A percentile compares a stretch with the other conserved stretches of the same genome.
Evolutionary conservation across 2,888 invertebrate species (phyloP).

Genomic region (Lagria hirta): DNA sequence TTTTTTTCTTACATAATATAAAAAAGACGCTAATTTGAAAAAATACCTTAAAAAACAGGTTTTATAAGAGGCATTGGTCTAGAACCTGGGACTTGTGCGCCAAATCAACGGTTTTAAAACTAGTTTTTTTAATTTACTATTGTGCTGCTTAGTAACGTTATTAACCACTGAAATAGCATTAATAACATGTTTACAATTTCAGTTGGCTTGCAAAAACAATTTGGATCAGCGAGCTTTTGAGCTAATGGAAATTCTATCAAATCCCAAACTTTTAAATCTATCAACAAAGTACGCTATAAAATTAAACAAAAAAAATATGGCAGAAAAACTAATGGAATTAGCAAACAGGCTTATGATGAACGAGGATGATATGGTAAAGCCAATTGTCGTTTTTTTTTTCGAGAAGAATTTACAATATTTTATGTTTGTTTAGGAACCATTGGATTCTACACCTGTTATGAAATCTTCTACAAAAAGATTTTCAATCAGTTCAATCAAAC

Average conservation of each 20-base stretch:
- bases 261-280: constrained; percentile 74
- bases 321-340: constrained; percentile 66
- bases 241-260: constrained; percentile 78
- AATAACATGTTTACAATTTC: constrained; percentile 48
- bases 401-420: too few relatives aligned
- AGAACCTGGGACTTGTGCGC: too few relatives aligned
- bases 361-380: too few relatives aligned
- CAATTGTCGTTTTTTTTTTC: too few relatives aligned
- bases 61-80: too few relatives aligned
- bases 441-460: neutral
- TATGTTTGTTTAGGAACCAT: too few relatives aligned
- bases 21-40: constrained; percentile 1
- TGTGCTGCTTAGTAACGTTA: too few relatives aligned
- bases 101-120: too few relatives aligned
- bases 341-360: constrained; percentile 38
- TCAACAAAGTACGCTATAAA: constrained; percentile 89
- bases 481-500: neutral
- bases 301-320: constrained; percentile 73
- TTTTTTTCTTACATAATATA: too few relatives aligned
- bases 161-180: constrained; percentile 1
- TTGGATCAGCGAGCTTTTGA: constrained; percentile 85
- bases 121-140: neutral
- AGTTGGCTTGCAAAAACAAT: constrained; percentile 83
- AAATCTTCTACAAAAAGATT: neutral
- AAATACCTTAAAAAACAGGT: too few relatives aligned